Base-by-base conservation (phyloP, 2,888 invertebrate genomes). In the Machimus atricapillus region DNA sequence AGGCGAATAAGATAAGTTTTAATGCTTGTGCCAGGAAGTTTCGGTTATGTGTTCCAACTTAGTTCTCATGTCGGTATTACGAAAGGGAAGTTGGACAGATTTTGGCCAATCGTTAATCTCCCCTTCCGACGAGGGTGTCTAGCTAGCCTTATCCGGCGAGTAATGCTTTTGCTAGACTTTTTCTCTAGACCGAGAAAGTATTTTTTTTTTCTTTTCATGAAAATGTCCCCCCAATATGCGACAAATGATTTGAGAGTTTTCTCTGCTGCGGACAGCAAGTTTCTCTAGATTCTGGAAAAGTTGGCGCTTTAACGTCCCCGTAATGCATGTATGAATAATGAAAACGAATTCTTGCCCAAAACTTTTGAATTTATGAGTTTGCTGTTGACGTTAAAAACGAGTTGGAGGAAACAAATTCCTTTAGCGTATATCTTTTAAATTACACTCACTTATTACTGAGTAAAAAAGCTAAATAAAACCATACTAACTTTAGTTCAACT, bases 11-110 rank as follows among this genome's bases (percentile, higher is more conserved):
- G 74, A 74, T 74, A 74, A 85, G 85, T 73, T 85, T 85, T 74
- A 85, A 85, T 85, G 85, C 74, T 31, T 43, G 85, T 74, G 85
- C 85, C 85, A 85, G 85, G 73, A 85, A 85, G 74, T 85, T 85
- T 85, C 23, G 74, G 85, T 73, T 73, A 74, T 74, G 46, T 85
- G 40, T 34, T 46, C 85, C 66, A 83, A 83, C 34, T 83, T 83
- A 37, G 52, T 37, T 66, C 66, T 66, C 66, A n/a, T 66, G 58
- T 83, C 37, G 58, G 40, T 31, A 66, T 66, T 37, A 52, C n/a
- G 43, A 52, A 46, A 81, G 43, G 34, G 31, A 81, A 56, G 27
- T 56, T 27, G 82, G 34, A 19, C 31, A 40, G 66, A 58, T 83
- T 66, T 66, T 66, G 37, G 66, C 37, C 34, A 40, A 83, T 83